These are phyloP conservation scores for Cotesia vestalis DNA, from an alignment of 1,140 invertebrate genomes.

Conservation along the genomic window DNA sequence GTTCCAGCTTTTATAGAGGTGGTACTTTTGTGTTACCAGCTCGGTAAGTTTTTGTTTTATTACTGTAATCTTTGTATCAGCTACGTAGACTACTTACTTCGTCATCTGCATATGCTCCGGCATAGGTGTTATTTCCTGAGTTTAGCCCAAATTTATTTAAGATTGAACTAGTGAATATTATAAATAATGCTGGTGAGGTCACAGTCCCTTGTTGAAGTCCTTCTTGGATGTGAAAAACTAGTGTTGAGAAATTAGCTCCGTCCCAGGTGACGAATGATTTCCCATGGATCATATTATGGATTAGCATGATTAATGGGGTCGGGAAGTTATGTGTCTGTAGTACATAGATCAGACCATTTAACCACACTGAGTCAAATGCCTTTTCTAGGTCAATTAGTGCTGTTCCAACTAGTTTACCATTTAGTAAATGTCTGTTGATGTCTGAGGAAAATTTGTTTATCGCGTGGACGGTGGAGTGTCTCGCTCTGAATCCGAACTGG, in stretches of 20 bases:
- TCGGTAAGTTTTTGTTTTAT: background rate
- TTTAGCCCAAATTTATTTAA: too few relatives aligned
- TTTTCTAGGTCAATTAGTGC: constrained; percentile 20
- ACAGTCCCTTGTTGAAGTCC: constrained; percentile 12
- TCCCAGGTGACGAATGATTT: constrained; percentile 2
- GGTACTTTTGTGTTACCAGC: constrained; percentile 25
- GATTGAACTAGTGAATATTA: constrained; percentile 30
- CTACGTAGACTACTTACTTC: background rate
- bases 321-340: constrained; percentile 8
- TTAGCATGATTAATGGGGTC: background rate
- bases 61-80: constrained; percentile 39
- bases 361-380: constrained; percentile 31
- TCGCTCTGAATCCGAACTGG: constrained; percentile 10
- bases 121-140: too few relatives aligned
- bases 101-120: background rate
- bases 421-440: background rate
- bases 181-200: constrained; percentile 38
- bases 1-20: constrained; percentile 33
- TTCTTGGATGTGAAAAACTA: background rate
- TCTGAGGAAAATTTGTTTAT: constrained; percentile 7
- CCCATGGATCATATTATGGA: constrained; percentile 10
- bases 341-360: constrained; percentile 22
- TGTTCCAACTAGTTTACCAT: constrained; percentile 12
- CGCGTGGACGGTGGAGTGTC: constrained; percentile 8
- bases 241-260: background rate